Base-by-base conservation (phyloP, 1,140 invertebrate species). In the Drosophila bocki region DNA sequence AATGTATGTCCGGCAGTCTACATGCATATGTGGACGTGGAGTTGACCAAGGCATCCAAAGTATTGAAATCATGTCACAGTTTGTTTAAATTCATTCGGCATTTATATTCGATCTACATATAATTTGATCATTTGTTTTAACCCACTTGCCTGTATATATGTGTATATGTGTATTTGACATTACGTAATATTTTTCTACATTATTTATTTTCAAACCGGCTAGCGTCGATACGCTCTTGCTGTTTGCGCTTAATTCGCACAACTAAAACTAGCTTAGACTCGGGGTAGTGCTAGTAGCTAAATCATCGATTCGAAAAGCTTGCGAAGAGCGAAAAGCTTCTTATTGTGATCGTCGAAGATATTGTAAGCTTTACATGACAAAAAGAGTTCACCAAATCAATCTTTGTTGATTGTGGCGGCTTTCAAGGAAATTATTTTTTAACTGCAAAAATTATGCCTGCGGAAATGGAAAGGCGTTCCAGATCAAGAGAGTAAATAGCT, bases 191-290 rank as follows among this genome's bases (percentile, higher is more conserved):
- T 9, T 37, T 54, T 37, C 9, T 13, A n/a, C 19, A 39, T 39
- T 54, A n/a, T 54, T 37, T 54, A 54, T 54, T 54, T 39, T 4
- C 33, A 54, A 26, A 54, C 53, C 33, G 53, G 8, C 19, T 54
- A 7, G 53, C 35, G 19, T 35, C 35, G 53, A 22, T 22, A 9
- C 19, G 35, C 53, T 37, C 33, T 39, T 37, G 13, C 22, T 22
- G 33, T 15, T 54, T 39, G 13, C 22, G 19, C 8, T 12, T 22
- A 3, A 22, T 11, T 15, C 7, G 8, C 19, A 13, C 19, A 22
- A 54, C 53, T 54, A 54, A 54, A 54, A 39, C 33, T 26, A 22
- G 53, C 33, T 39, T 54, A n/a, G 33, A 15, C 19, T 54, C 5
- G 4, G 39, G 33, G 13, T 39, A 39, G 19, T 39, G 33, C 51